A percentile compares a stretch with the other conserved stretches of the same genome.
phyloP scores from a whole-genome alignment of 1,140 invertebrate genomes.

The Zaprionus ghesquierei region DNA sequence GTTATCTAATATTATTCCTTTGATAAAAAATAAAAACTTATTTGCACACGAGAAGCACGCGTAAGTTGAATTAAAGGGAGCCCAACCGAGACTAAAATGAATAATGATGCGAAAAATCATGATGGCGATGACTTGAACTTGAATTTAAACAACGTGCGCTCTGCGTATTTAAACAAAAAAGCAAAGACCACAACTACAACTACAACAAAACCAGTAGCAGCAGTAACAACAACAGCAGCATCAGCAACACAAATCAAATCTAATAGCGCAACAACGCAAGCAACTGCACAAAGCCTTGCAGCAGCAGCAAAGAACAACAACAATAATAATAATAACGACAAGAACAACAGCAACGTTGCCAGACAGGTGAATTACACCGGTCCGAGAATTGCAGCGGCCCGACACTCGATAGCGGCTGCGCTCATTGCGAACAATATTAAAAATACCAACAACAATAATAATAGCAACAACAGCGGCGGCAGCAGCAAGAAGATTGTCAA shows the following conservation, averaged over 20 bases:
- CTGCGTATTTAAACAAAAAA: constrained; percentile 62
- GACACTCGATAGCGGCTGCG: constrained; percentile 58
- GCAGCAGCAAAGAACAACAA: constrained; percentile 31
- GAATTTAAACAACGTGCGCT: constrained; percentile 56
- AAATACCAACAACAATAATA: constrained; percentile 20
- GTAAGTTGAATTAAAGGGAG: constrained; percentile 52
- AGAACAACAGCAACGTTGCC: constrained; percentile 38
- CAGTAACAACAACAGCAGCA: constrained; percentile 23
- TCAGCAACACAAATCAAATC: constrained; percentile 25
- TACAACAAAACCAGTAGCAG: constrained; percentile 25
- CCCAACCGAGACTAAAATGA: constrained; percentile 76
- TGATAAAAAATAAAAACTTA: constrained; percentile 38
- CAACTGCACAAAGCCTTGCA: constrained; percentile 34
- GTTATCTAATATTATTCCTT: constrained; percentile 26
- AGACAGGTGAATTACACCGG: constrained; percentile 58
- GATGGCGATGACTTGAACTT: constrained; percentile 76
- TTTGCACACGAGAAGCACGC: constrained; percentile 55
- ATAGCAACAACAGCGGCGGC: constrained; percentile 1
- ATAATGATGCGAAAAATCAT: constrained; percentile 81
- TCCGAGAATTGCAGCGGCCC: constrained; percentile 52
- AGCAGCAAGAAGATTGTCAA: constrained; percentile 50
- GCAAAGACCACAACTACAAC: constrained; percentile 45
- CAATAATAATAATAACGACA: constrained; percentile 12
- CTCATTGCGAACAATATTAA: constrained; percentile 55
- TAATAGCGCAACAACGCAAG: constrained; percentile 27